These are phyloP conservation scores for Arrhopalites spinosus DNA, from an alignment of 2,888 invertebrate species.

Conservation along the genomic window DNA sequence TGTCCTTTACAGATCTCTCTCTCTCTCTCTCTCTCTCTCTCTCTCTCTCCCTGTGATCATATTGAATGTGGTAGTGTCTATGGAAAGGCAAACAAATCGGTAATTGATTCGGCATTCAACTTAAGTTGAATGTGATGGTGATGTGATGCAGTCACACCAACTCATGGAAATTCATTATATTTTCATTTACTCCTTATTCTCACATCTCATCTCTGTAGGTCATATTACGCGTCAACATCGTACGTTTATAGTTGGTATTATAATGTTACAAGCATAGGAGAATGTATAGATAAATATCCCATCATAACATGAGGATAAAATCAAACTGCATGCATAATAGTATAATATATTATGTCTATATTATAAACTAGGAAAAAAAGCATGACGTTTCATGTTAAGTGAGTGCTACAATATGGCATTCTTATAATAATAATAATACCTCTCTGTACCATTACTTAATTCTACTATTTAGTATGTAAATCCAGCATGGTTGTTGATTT, in stretches of 20 bases:
- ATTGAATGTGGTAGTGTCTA: neutral
- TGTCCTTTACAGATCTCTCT: too few relatives aligned
- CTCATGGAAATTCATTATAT: neutral
- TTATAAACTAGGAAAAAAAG: neutral
- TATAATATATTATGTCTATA: too few relatives aligned
- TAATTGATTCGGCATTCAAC: conserved; percentile 29
- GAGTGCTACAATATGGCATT: too few relatives aligned
- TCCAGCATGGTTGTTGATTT: neutral
- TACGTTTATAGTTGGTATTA: too few relatives aligned
- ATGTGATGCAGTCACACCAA: conserved; percentile 10
- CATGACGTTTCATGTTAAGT: neutral
- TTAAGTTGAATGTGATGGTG: neutral
- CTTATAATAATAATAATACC: neutral
- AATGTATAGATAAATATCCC: too few relatives aligned
- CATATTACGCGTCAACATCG: too few relatives aligned
- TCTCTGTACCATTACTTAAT: neutral
- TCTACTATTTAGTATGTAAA: neutral
- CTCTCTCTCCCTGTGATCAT: neutral
- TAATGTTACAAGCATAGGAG: too few relatives aligned
- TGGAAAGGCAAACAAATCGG: conserved; percentile 23
- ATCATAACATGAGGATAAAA: too few relatives aligned
- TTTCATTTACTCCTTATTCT: neutral
- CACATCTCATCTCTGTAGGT: neutral
- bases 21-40: too few relatives aligned
- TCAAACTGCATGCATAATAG: too few relatives aligned